phyloP scores from a whole-genome alignment of 2,797 vertebrate species.

The Dermochelys coriacea region DNA sequence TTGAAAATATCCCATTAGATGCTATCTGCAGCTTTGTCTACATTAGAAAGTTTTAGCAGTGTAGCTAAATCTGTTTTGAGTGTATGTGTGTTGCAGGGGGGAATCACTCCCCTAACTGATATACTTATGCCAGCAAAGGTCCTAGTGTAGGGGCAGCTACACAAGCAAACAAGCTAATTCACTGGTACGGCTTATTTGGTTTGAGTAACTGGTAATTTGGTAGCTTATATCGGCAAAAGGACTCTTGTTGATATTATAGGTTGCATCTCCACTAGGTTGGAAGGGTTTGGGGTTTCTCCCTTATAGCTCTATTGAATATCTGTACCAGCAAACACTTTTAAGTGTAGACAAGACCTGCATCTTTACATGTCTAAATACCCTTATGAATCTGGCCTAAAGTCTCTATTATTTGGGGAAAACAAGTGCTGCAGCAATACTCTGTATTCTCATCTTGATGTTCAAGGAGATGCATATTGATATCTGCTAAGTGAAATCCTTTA shows the following conservation, averaged over 20 bases:
- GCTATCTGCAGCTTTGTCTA: neutral
- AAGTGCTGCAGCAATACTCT: neutral
- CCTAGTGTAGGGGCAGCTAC: neutral
- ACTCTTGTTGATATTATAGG: neutral
- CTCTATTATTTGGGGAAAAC: neutral
- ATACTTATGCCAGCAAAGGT: neutral
- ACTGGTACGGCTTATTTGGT: neutral
- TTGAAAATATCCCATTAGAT: neutral
- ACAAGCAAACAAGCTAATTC: neutral
- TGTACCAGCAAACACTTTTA: neutral
- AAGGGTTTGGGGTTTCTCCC: neutral
- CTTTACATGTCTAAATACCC: neutral
- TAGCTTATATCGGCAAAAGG: neutral
- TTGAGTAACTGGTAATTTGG: neutral
- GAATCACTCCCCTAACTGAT: neutral
- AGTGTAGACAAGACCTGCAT: neutral
- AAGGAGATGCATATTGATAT: neutral
- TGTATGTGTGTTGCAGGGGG: too few relatives aligned
- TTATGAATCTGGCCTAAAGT: neutral
- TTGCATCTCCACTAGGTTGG: too few relatives aligned
- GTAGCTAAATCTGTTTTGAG: neutral
- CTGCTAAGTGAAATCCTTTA: neutral
- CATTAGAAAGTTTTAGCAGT: accelerated
- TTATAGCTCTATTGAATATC: neutral
- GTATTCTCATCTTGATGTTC: neutral